Conservation (phyloP, 1,140 invertebrate species). For the Stenopsyche tienmushanensis region DNA sequence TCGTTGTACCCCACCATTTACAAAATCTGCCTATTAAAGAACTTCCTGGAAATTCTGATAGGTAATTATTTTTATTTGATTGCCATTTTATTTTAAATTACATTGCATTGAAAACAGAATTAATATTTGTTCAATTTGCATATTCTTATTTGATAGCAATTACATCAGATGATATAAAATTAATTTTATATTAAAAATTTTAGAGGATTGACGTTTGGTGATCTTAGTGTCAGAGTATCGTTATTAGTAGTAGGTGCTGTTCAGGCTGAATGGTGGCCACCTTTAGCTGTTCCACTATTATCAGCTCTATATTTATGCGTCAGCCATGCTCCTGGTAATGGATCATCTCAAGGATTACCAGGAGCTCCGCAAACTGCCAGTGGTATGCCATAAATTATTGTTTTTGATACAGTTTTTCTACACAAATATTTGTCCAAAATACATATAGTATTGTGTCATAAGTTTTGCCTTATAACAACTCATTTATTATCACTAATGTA, state of each 20-base stretch:
- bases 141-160: constrained; percentile 5
- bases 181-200: background rate
- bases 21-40: constrained; percentile 78
- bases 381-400: constrained; percentile 9
- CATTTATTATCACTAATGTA: background rate
- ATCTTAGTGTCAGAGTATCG: constrained; percentile 46
- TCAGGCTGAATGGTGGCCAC: constrained; percentile 48
- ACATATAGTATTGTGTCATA: background rate
- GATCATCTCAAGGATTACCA: constrained; percentile 16
- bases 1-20: constrained; percentile 90
- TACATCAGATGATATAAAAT: background rate
- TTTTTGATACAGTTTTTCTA: background rate
- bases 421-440: background rate
- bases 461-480: background rate
- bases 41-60: constrained; percentile 53
- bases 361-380: constrained; percentile 31
- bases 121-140: background rate
- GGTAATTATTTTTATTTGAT: constrained; percentile 25
- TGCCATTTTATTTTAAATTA: constrained; percentile 6
- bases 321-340: constrained; percentile 45
- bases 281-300: constrained; percentile 51
- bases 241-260: constrained; percentile 51
- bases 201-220: constrained; percentile 49
- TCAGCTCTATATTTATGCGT: constrained; percentile 53
- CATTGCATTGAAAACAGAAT: background rate